These are phyloP conservation scores for Gyps fulvus DNA, from an alignment of 2,113 vertebrate genomes.

Conservation along the genomic window DNA sequence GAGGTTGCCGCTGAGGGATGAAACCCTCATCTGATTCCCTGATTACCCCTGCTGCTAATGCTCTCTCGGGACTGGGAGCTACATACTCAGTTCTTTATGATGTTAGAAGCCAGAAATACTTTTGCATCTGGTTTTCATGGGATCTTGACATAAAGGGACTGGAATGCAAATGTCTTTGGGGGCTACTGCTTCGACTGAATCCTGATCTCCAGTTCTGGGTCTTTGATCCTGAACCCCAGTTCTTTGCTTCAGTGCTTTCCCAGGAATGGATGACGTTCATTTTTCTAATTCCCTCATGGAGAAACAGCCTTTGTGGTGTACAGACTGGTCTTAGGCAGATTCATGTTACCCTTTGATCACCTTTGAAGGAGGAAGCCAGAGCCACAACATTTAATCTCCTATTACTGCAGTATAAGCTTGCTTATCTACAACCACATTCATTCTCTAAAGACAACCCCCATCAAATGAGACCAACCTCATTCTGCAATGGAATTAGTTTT, in stretches of 20 bases:
- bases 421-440: not conserved
- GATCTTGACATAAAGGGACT: not conserved
- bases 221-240: not conserved
- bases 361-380: not conserved
- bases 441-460: not conserved
- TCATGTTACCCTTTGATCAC: not conserved
- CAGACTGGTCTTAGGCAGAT: not conserved
- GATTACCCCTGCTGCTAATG: not conserved
- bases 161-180: not conserved
- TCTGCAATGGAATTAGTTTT: not conserved
- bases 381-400: not conserved
- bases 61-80: not conserved
- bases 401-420: not conserved
- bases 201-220: not conserved
- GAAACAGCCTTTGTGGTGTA: not conserved
- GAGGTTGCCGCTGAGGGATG: not conserved
- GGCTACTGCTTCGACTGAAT: not conserved
- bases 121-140: not conserved
- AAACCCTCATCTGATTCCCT: not conserved
- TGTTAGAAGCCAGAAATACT: not conserved
- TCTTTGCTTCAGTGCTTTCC: not conserved
- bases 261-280: not conserved
- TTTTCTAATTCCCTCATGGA: not conserved
- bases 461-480: not conserved
- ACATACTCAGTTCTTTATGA: not conserved